These are phyloP conservation scores for Embidobia sp. DNA, from an alignment of 2,888 invertebrate genomes.

Conservation along the genomic window DNA sequence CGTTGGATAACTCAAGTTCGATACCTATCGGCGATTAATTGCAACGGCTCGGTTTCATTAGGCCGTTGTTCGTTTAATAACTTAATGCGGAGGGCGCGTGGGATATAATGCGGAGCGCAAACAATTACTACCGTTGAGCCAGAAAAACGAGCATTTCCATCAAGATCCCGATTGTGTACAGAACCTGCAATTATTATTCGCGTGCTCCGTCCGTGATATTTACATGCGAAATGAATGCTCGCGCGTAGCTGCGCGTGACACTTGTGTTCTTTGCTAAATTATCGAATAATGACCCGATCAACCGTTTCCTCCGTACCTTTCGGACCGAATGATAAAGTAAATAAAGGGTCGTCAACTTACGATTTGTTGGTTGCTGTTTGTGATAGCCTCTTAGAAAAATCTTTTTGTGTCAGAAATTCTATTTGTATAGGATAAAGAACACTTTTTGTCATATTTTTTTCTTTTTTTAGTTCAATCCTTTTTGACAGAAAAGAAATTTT, in stretches of 20 bases:
- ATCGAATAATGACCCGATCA: conserved; percentile 55
- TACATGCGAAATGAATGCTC: conserved; percentile 53
- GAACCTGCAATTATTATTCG: conserved; percentile 55
- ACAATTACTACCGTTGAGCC: conserved; percentile 43
- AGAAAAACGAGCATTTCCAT: conserved; percentile 49
- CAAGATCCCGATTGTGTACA: conserved; percentile 54
- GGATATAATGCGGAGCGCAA: conserved; percentile 37
- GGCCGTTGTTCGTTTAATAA: conserved; percentile 32
- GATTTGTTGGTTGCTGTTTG: too few relatives aligned
- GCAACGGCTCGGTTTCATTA: conserved; percentile 11
- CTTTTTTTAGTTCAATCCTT: too few relatives aligned
- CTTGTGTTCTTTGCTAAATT: conserved; percentile 49
- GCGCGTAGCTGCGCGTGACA: conserved; percentile 44
- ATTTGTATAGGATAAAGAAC: too few relatives aligned
- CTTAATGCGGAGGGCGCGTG: conserved; percentile 44
- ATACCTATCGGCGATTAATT: conserved; percentile 10
- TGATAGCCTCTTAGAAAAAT: too few relatives aligned
- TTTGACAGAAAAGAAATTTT: too few relatives aligned
- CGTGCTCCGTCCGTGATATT: conserved; percentile 50
- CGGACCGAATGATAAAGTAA: too few relatives aligned
- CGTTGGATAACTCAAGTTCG: too few relatives aligned
- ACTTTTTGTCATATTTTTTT: too few relatives aligned
- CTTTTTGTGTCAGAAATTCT: too few relatives aligned
- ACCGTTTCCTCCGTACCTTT: too few relatives aligned
- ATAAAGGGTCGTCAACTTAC: too few relatives aligned